These are phyloP conservation scores for Montipora foliosa DNA, from an alignment of 64 coral and sea anemone species.

Conservation along the genomic window DNA sequence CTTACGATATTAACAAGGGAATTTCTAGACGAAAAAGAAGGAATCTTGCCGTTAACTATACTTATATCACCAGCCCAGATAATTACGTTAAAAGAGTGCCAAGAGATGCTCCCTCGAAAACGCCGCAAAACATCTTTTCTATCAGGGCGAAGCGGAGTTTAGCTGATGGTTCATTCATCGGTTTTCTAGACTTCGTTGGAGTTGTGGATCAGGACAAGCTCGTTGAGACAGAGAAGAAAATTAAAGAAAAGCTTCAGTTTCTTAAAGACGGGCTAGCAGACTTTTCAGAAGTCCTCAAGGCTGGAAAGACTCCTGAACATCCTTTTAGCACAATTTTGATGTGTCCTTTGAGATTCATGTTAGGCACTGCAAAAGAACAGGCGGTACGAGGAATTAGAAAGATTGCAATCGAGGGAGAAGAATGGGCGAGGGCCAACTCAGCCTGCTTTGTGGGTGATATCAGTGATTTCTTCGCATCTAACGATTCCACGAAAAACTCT, in stretches of 20 bases:
- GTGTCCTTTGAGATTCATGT: conserved; percentile 71
- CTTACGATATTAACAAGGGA: conserved; percentile 9
- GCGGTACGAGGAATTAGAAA: conserved; percentile 42
- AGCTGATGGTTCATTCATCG: conserved; percentile 56
- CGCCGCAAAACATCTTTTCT: not conserved
- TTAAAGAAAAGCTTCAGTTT: conserved; percentile 60
- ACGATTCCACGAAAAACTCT: not conserved
- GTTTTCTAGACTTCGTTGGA: conserved; percentile 86
- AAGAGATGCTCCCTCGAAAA: not conserved
- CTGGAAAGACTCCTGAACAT: conserved; percentile 66
- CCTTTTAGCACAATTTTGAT: conserved; percentile 67
- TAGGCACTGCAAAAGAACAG: conserved; percentile 26
- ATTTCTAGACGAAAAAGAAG: conserved; percentile 2
- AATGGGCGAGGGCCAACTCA: not conserved
- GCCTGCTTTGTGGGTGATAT: conserved; percentile 57
- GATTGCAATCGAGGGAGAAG: not conserved
- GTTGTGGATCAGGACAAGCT: conserved; percentile 60
- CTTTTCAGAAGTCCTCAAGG: conserved; percentile 62
- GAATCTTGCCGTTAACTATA: not conserved
- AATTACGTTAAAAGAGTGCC: not conserved
- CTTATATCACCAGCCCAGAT: not conserved
- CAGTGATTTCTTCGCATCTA: conserved; percentile 61
- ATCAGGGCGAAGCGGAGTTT: conserved; percentile 48
- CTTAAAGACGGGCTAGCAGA: conserved; percentile 57
- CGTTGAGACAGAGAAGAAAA: conserved; percentile 23